Conservation (phyloP, 2,888 invertebrate species). For the Polia nebulosa region DNA sequence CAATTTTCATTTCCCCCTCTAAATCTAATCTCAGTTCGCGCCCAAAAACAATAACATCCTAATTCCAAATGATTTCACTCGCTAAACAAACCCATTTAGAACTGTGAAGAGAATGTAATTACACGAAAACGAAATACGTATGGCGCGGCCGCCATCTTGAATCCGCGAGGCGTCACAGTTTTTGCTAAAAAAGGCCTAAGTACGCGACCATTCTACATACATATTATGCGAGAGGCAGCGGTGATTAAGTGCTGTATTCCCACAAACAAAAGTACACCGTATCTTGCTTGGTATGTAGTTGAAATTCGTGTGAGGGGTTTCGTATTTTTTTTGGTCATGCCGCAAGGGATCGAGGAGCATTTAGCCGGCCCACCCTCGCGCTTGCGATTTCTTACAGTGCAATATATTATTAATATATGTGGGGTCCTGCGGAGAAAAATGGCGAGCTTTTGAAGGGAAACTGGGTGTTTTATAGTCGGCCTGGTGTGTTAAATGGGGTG, state of each 20-base stretch:
- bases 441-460: constrained; percentile 80
- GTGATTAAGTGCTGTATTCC: constrained; percentile 82
- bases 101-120: constrained; percentile 71
- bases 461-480: constrained; percentile 77
- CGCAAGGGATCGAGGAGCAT: constrained; percentile 84
- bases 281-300: constrained; percentile 53
- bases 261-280: constrained; percentile 70
- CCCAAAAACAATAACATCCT: constrained; percentile 66
- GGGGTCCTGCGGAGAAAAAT: constrained; percentile 82
- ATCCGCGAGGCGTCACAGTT: constrained; percentile 87
- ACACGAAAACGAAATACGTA: constrained; percentile 72
- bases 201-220: constrained; percentile 85
- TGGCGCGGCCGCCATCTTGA: constrained; percentile 85
- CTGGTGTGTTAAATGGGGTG: constrained; percentile 63
- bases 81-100: constrained; percentile 59
- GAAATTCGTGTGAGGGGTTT: constrained; percentile 57
- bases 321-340: constrained; percentile 77
- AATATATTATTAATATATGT: constrained; percentile 88
- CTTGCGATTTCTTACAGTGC: constrained; percentile 88
- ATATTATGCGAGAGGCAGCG: constrained; percentile 84
- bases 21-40: constrained; percentile 47
- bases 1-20: constrained; percentile 13
- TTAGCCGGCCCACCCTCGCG: constrained; percentile 84
- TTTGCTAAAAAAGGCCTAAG: constrained; percentile 86
- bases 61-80: constrained; percentile 65